Evolutionary conservation across 2,113 vertebrate species (phyloP).

Genomic region (Chamaetylas fuelleborni): DNA sequence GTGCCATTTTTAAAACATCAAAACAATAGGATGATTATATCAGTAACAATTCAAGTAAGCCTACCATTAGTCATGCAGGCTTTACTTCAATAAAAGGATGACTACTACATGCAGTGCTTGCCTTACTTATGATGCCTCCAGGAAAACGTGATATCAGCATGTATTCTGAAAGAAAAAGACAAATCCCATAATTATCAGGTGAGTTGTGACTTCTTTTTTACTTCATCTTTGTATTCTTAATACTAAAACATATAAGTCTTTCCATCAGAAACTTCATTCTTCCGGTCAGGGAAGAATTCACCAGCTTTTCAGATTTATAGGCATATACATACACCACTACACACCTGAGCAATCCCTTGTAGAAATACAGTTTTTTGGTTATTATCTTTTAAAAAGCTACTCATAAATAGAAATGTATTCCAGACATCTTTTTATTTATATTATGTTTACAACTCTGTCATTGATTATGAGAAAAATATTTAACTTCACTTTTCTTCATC

Average conservation of each 20-base stretch:
- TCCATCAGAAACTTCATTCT: not conserved
- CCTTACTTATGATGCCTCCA: not conserved
- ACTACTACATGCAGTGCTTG: not conserved
- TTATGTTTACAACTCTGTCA: not conserved
- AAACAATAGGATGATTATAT: not conserved
- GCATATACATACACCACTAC: not conserved
- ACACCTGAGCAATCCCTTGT: not conserved
- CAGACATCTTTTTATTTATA: not conserved
- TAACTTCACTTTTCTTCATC: not conserved
- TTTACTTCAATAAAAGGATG: not conserved
- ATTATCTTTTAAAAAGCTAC: not conserved
- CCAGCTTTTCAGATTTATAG: not conserved
- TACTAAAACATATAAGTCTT: not conserved
- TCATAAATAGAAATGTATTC: not conserved
- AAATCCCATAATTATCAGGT: not conserved
- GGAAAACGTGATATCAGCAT: not conserved
- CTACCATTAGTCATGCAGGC: not conserved
- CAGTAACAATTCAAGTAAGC: not conserved
- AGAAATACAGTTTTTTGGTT: rapidly evolving
- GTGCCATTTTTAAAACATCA: not conserved
- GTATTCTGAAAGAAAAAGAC: not conserved
- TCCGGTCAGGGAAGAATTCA: not conserved
- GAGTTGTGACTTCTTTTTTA: not conserved
- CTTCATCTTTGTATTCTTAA: not conserved
- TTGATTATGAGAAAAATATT: not conserved